Evolutionary conservation across 2,113 vertebrate species (phyloP).

Genomic region (Orycteropus afer): DNA sequence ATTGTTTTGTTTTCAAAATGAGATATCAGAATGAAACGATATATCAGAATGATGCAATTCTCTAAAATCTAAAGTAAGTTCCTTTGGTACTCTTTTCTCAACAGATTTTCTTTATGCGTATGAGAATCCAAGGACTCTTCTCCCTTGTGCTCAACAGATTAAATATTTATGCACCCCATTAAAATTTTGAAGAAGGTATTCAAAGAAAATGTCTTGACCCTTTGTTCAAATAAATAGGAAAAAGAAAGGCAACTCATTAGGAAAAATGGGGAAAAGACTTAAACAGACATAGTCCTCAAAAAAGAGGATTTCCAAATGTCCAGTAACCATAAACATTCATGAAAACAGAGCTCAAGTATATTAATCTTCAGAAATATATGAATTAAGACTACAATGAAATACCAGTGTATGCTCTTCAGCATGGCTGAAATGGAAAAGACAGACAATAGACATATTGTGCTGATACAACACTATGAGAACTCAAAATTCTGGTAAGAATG

Average conservation of each 20-base stretch:
- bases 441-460: not conserved
- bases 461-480: not conserved
- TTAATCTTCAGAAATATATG: not conserved
- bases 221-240: not conserved
- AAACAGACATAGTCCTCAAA: not conserved
- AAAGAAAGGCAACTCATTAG: not conserved
- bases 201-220: not conserved
- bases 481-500: not conserved
- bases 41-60: not conserved
- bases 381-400: not conserved
- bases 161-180: not conserved
- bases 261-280: constrained; percentile 27
- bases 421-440: not conserved
- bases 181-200: not conserved
- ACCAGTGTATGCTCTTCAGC: not conserved
- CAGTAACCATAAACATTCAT: not conserved
- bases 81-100: constrained; percentile 15
- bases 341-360: not conserved
- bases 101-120: not conserved
- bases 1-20: too few relatives aligned
- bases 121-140: not conserved
- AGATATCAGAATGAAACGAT: not conserved
- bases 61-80: not conserved
- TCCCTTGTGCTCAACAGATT: not conserved
- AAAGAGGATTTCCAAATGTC: not conserved